Percentiles rank a stretch among this genome's conserved stretches.
These are phyloP conservation scores for Epistrophe eligans DNA, from an alignment of 2,888 invertebrate species.

Conservation along the genomic window DNA sequence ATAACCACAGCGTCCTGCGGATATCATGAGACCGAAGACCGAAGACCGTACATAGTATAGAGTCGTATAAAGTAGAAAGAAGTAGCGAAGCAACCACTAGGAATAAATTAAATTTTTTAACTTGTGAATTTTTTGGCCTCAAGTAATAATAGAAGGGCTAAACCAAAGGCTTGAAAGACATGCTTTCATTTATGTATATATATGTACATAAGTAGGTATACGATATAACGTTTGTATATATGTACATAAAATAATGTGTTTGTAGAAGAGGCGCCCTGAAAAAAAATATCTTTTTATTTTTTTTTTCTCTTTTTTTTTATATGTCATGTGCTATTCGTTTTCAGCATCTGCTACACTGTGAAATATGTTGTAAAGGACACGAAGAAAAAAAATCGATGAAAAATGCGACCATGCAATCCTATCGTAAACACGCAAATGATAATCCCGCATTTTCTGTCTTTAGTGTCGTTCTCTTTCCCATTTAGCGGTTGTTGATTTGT, in stretches of 20 bases:
- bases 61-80: neutral
- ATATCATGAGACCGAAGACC: conserved; percentile 6
- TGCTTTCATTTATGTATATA: conserved; percentile 22
- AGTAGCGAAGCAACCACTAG: conserved; percentile 25
- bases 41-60: neutral
- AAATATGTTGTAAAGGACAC: conserved; percentile 55
- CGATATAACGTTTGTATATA: neutral
- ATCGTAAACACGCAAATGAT: conserved; percentile 74
- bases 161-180: conserved; percentile 36
- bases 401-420: conserved; percentile 72
- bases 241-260: neutral
- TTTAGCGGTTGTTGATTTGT: conserved; percentile 53
- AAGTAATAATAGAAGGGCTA: conserved; percentile 47
- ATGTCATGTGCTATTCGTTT: conserved; percentile 26
- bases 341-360: conserved; percentile 46
- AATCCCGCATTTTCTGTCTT: conserved; percentile 63
- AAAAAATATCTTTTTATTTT: neutral
- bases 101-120: conserved; percentile 50
- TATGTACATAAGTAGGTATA: neutral
- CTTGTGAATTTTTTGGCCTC: conserved; percentile 29
- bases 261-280: conserved; percentile 16
- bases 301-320: neutral
- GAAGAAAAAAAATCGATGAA: conserved; percentile 68
- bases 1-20: conserved; percentile 38
- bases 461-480: conserved; percentile 48